Evolutionary conservation across 2,113 vertebrate genomes (phyloP).

Genomic region (Odobenus rosmarus): DNA sequence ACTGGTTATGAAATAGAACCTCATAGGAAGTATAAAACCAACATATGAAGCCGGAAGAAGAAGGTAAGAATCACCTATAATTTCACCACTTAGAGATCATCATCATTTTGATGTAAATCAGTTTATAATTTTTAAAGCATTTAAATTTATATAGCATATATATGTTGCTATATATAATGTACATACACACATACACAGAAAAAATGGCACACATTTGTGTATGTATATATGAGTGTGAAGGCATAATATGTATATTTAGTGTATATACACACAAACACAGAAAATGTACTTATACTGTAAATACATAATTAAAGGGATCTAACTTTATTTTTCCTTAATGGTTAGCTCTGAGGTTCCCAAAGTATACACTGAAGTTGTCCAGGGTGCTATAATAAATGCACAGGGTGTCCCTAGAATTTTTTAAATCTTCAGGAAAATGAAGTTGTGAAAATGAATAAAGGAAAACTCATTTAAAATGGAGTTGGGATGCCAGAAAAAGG

Average conservation of each 20-base stretch:
- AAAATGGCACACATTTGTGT: neutral
- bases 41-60: neutral
- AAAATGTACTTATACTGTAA: neutral
- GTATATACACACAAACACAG: neutral
- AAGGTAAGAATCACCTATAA: neutral
- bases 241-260: neutral
- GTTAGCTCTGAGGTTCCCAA: neutral
- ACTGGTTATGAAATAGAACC: neutral
- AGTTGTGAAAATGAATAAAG: neutral
- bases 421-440: neutral
- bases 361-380: neutral
- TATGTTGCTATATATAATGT: neutral
- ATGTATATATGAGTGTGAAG: neutral
- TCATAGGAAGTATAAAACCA: neutral
- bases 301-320: neutral
- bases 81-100: neutral
- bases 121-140: slow-evolving; percentile 10
- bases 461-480: neutral
- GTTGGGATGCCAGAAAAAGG: neutral
- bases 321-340: neutral
- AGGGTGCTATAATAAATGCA: neutral
- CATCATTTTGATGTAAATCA: neutral
- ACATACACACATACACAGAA: neutral
- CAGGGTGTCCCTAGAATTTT: neutral
- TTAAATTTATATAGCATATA: neutral